Percentiles rank a stretch among this genome's conserved stretches.
These are phyloP conservation scores for Leptoteleia sp. DNA, from an alignment of 1,140 invertebrate species.

Conservation along the genomic window DNA sequence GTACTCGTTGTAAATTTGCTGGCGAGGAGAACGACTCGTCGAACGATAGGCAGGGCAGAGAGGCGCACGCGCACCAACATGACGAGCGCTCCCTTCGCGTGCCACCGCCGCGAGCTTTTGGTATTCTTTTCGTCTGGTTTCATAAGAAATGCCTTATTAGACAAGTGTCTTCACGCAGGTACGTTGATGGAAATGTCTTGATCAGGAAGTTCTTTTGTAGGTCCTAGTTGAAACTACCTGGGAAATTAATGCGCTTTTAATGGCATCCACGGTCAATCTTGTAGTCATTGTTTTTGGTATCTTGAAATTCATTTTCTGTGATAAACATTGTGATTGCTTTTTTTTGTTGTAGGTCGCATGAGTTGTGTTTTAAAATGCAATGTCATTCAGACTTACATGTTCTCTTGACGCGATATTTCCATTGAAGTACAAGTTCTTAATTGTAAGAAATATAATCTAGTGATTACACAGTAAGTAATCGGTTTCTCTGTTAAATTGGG, in stretches of 20 bases:
- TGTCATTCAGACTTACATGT: too few species aligned
- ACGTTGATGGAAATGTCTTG: constrained; percentile 41
- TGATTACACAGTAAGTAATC: constrained; percentile 3
- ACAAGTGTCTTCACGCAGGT: constrained; percentile 56
- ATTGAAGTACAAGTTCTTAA: constrained; percentile 32
- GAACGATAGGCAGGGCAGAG: too few species aligned
- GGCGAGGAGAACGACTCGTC: too few species aligned
- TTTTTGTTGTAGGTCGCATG: not conserved
- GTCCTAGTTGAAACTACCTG: not conserved
- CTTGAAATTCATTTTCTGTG: constrained; percentile 19
- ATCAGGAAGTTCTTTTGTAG: not conserved
- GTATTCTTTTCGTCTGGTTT: too few species aligned
- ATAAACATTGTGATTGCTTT: constrained; percentile 15
- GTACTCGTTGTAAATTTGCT: too few species aligned
- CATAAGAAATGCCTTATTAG: constrained; percentile 61
- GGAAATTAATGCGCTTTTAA: too few species aligned
- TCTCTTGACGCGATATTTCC: constrained; percentile 33
- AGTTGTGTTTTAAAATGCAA: too few species aligned
- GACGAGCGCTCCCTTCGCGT: too few species aligned
- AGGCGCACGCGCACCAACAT: too few species aligned
- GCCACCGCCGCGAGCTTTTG: too few species aligned
- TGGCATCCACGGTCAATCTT: too few species aligned
- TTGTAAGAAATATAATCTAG: constrained; percentile 51
- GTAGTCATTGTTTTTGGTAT: too few species aligned
- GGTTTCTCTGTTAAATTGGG: constrained; percentile 5